phyloP scores from a whole-genome alignment of 2,797 vertebrate species.

The Columba guinea region DNA sequence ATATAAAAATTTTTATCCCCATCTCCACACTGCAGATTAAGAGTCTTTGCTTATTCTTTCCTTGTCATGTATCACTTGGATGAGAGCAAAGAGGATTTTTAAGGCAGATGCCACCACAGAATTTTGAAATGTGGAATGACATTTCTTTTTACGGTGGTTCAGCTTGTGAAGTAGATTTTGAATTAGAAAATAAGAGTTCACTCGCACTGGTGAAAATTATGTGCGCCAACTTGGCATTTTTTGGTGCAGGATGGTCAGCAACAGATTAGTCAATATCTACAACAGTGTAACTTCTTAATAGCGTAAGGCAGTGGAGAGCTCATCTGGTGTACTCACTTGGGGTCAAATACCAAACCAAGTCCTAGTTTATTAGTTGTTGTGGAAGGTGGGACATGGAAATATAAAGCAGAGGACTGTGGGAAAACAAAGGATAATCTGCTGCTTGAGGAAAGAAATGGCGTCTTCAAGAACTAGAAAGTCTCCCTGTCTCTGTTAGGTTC shows the following conservation, averaged over 20 bases:
- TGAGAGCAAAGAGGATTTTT: not conserved
- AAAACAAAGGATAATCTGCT: not conserved
- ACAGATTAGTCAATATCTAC: not conserved
- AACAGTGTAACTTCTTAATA: not conserved
- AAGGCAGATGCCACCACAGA: not conserved
- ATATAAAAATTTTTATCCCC: not conserved
- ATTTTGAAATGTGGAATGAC: not conserved
- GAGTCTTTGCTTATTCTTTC: not conserved
- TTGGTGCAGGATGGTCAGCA: not conserved
- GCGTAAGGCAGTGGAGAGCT: not conserved
- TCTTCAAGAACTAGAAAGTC: not conserved
- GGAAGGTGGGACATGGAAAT: not conserved
- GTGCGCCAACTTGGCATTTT: not conserved
- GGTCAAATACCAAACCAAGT: not conserved
- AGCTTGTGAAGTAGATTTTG: accelerated
- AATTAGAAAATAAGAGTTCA: not conserved
- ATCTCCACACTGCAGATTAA: not conserved
- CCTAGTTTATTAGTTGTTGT: not conserved
- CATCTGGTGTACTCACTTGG: accelerated
- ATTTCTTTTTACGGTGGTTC: not conserved
- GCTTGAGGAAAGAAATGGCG: not conserved
- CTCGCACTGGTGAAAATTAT: not conserved
- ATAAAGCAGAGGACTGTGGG: not conserved
- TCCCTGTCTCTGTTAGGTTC: not conserved
- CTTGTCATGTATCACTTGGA: not conserved